A percentile compares a stretch with the other conserved stretches of the same genome.
Conservation (phyloP, 2,113 vertebrate genomes). For the Xiphophorus maculatus region DNA sequence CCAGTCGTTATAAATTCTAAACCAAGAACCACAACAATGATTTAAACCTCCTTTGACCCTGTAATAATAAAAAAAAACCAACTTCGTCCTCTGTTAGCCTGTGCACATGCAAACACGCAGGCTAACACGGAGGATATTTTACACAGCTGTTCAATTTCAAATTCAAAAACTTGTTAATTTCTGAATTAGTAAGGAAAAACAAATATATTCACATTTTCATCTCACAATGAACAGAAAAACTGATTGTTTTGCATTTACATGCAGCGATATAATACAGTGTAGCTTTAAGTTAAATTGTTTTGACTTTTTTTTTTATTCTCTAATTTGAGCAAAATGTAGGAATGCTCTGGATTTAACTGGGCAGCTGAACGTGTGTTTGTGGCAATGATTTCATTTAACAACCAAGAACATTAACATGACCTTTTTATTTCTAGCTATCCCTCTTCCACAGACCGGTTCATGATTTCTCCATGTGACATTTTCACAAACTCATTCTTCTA, state of each 20-base stretch:
- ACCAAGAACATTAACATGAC: neutral
- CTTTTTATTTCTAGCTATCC: neutral
- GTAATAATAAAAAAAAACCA: constrained; percentile 7
- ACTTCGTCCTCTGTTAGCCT: neutral
- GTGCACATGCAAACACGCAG: neutral
- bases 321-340: neutral
- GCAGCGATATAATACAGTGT: neutral
- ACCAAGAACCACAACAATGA: neutral
- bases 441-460: neutral
- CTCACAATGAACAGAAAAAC: neutral
- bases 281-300: neutral
- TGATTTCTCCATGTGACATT: neutral
- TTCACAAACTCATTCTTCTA: neutral
- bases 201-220: constrained; percentile 4
- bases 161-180: neutral
- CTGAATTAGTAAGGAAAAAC: neutral
- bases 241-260: neutral
- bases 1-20: neutral
- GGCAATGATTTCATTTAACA: neutral
- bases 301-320: neutral
- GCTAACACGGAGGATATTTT: neutral
- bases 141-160: constrained; percentile 7
- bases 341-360: neutral
- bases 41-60: constrained; percentile 17
- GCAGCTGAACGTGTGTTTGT: neutral